phyloP scores from a whole-genome alignment of 2,113 vertebrate species.

The Gadus chalcogrammus region DNA sequence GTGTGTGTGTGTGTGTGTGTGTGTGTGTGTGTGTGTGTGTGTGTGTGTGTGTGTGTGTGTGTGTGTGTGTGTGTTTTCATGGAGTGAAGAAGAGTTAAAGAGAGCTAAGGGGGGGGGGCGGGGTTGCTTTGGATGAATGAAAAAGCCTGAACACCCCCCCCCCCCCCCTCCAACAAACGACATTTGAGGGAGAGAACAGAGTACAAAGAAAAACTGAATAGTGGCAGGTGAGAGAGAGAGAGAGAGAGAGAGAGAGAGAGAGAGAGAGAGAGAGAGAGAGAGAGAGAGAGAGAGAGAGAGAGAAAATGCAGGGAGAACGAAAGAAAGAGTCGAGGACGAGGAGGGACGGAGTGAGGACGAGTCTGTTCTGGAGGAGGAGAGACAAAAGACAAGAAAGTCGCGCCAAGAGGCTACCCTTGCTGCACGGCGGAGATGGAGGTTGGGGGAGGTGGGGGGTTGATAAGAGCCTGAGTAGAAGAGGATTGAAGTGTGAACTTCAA shows the following conservation, averaged over 20 bases:
- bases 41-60: neutral
- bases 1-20: too few relatives aligned
- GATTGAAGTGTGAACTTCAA: conserved; percentile 69
- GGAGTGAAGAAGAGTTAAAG: neutral
- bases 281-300: conserved; percentile 38
- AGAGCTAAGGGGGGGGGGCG: neutral
- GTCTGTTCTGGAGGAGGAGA: neutral
- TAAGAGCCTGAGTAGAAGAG: conserved; percentile 62
- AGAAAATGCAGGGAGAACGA: conserved; percentile 16
- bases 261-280: conserved; percentile 45
- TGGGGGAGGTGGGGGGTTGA: conserved; percentile 53
- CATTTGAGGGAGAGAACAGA: neutral
- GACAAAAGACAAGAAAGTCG: neutral
- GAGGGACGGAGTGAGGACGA: conserved; percentile 52
- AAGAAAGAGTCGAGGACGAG: conserved; percentile 42
- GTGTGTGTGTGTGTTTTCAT: neutral
- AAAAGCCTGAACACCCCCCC: too few relatives aligned
- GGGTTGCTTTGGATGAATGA: neutral
- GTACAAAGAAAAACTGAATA: conserved; percentile 13
- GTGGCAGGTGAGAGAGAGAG: conserved; percentile 18
- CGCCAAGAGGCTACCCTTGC: conserved; percentile 60
- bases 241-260: neutral
- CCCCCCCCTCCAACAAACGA: too few relatives aligned
- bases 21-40: too few relatives aligned
- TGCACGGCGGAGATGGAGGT: conserved; percentile 43